Evolutionary conservation across 2,888 invertebrate species (phyloP), one percentile per base, ranked within the genome.

Genomic region (Teinopalpus imperialis): DNA sequence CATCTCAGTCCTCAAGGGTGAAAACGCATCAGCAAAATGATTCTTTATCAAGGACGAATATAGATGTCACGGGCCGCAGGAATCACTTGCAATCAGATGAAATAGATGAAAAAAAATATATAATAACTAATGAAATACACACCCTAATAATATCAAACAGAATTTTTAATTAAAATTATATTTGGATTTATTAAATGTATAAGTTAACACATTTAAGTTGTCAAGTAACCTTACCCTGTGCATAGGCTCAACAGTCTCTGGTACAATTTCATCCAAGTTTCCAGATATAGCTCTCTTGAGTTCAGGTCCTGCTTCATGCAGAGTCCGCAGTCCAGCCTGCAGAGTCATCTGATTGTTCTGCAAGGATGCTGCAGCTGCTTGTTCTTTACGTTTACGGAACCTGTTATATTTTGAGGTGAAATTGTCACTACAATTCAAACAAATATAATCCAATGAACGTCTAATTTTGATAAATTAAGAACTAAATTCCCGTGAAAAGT

Each of bases 231-330:
- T 90, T 90, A 99, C 98, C 89, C 99, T 94, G 87, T 99, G 99
- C 94, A 97, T 98, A 32, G 99, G 99, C 80, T 98, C 98, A 35
- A 98, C 97, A 70, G 94, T 93, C 63, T 97, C 96, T 63, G 97
- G 95, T 46, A 95, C 91, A 43, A 97, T 90, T 63, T 98, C 98
- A 60, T 99, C 98, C 59, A 99, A 86, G 76, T 98, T 98, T 12
- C 99, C 99, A 21, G 99, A 99, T 60, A 99, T 99, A 12, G 99
- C 98, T 57, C 99, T 92, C 79, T 99, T 97, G 49, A 99, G 90
- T 74, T 99, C 98, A 0, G 99, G 99, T 0, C 99, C 99, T 43
- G 98, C 97, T 77, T 99, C 99, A 74, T 99, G 99, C 40, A 99
- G 89, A 0, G 97, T 98, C 49, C 99, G 90, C 49, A 99, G 90